Conservation (phyloP, 2,113 vertebrate species). For the Naja naja region DNA sequence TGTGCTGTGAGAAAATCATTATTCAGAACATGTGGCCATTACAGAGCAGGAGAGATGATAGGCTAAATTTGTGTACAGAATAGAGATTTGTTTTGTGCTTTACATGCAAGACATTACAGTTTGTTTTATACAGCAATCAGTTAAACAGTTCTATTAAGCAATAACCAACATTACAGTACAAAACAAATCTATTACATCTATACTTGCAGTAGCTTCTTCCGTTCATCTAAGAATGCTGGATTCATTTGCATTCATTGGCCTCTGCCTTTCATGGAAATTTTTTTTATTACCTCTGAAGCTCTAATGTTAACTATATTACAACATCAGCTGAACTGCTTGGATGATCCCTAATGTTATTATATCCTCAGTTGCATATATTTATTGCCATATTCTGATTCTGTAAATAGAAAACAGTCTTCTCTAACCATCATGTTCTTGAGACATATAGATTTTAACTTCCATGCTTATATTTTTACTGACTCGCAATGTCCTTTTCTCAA, state of each 20-base stretch:
- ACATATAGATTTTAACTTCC: neutral
- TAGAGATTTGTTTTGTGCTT: neutral
- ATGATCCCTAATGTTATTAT: neutral
- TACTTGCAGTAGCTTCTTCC: neutral
- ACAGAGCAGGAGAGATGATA: neutral
- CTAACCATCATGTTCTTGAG: neutral
- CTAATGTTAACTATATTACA: neutral
- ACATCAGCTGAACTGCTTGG: neutral
- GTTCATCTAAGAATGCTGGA: neutral
- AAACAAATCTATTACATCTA: neutral
- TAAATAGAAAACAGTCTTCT: neutral
- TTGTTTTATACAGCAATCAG: neutral
- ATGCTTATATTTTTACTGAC: neutral
- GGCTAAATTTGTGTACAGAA: neutral
- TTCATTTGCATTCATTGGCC: neutral
- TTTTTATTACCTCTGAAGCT: neutral
- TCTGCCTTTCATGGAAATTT: neutral
- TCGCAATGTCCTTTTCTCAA: neutral
- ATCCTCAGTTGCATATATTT: neutral
- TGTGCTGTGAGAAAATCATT: neutral
- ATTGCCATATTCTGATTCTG: neutral
- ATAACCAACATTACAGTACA: neutral
- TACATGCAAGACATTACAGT: neutral
- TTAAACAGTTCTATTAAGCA: slow-evolving; percentile 6
- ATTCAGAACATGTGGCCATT: neutral